Evolutionary conservation across 1,140 invertebrate species (phyloP).

Genomic region (Drosophila ficusphila): DNA sequence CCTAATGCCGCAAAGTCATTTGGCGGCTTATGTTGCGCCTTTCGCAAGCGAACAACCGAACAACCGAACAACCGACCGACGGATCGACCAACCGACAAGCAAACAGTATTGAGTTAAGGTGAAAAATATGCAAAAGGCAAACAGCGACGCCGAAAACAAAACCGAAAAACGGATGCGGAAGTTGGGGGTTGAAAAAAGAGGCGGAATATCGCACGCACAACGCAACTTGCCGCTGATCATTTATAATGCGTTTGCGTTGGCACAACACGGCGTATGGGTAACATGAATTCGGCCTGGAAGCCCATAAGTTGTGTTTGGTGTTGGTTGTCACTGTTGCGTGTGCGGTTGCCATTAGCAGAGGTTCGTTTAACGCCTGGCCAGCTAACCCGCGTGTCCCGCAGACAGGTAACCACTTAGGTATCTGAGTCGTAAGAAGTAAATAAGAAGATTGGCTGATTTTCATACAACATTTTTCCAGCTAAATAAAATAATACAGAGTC

Average conservation of each 20-base stretch:
- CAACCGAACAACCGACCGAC: too few relatives aligned
- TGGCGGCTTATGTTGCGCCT: constrained; percentile 64
- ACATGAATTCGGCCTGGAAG: constrained; percentile 54
- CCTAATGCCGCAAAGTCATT: constrained; percentile 77
- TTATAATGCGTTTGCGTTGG: constrained; percentile 63
- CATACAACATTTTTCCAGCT: constrained; percentile 2
- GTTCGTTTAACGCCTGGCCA: constrained; percentile 64
- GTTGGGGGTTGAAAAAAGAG: constrained; percentile 8
- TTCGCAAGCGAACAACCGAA: too few relatives aligned
- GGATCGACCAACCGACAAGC: constrained; percentile 21
- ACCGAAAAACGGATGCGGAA: constrained; percentile 21
- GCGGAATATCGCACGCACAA: constrained; percentile 23
- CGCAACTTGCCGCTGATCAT: constrained; percentile 50
- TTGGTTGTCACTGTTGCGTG: constrained; percentile 60
- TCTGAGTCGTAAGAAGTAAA: neutral
- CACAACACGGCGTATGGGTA: constrained; percentile 72
- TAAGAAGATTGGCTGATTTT: constrained; percentile 1
- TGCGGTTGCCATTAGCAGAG: constrained; percentile 60
- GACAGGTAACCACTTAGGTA: constrained; percentile 27
- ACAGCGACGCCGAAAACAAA: constrained; percentile 43
- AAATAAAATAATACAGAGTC: constrained; percentile 10
- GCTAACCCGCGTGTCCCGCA: neutral
- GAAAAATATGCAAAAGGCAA: constrained; percentile 62
- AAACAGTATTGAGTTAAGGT: constrained; percentile 54
- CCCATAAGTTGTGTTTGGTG: constrained; percentile 47